phyloP scores from a whole-genome alignment of 2,113 vertebrate genomes.

The Vireo altiloquus region DNA sequence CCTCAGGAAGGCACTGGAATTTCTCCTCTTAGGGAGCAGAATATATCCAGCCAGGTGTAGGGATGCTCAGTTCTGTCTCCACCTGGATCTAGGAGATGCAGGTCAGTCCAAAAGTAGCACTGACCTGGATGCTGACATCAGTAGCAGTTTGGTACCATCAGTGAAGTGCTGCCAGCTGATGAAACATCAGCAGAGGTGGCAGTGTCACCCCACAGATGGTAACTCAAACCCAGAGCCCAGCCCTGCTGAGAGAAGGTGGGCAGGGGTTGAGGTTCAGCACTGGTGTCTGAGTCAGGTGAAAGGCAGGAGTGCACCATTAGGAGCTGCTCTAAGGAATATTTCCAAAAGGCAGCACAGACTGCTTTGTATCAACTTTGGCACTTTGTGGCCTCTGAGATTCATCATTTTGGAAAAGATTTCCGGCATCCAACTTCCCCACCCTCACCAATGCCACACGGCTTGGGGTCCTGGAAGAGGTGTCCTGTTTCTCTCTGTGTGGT shows the following conservation, averaged over 20 bases:
- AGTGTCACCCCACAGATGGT: neutral
- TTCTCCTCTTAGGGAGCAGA: neutral
- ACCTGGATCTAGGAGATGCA: neutral
- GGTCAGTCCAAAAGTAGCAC: neutral
- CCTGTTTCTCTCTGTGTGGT: neutral
- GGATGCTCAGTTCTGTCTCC: neutral
- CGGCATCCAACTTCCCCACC: neutral
- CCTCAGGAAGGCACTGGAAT: neutral
- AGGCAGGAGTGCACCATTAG: neutral
- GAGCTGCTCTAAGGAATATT: neutral
- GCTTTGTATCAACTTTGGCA: neutral
- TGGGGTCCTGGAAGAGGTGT: neutral
- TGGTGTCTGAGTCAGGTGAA: neutral
- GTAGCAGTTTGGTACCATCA: neutral
- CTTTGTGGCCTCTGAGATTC: neutral
- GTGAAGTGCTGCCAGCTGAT: neutral
- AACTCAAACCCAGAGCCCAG: neutral
- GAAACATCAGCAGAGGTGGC: neutral
- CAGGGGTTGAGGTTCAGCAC: neutral
- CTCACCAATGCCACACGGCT: accelerated
- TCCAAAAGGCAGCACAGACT: neutral
- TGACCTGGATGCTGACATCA: neutral
- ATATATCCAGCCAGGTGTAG: too few species aligned
- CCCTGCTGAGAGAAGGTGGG: neutral
- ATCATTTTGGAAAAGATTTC: neutral